phyloP scores from a whole-genome alignment of 2,888 invertebrate species.

The Helicoverpa assulta region DNA sequence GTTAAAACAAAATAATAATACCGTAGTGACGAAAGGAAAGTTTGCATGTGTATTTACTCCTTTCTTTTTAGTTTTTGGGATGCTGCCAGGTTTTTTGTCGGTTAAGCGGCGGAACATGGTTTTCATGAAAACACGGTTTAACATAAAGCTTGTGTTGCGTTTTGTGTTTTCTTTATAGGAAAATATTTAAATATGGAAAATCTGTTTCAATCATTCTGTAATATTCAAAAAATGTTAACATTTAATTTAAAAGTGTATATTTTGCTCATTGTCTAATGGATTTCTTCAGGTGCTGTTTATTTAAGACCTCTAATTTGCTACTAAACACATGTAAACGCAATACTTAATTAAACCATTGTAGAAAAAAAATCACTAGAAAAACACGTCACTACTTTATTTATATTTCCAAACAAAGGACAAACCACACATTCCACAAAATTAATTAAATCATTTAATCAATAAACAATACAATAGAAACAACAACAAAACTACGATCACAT shows the following conservation, averaged over 20 bases:
- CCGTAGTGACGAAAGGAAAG: slow-evolving; percentile 26
- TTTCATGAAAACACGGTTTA: slow-evolving; percentile 24
- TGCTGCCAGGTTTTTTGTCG: slow-evolving; percentile 38
- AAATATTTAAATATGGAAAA: too few relatives aligned
- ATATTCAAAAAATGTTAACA: too few relatives aligned
- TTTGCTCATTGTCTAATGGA: too few relatives aligned
- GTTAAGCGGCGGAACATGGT: slow-evolving; percentile 13
- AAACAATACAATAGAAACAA: slow-evolving; percentile 8
- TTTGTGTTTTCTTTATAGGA: neutral
- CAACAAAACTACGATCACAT: slow-evolving; percentile 17
- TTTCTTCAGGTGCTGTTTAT: too few relatives aligned
- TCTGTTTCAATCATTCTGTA: too few relatives aligned
- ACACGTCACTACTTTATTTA: too few relatives aligned
- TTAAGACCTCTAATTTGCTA: too few relatives aligned
- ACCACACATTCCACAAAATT: neutral
- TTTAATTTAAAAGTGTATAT: too few relatives aligned
- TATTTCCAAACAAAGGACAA: neutral
- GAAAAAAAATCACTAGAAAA: too few relatives aligned
- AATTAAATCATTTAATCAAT: neutral
- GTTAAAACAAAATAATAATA: slow-evolving; percentile 35
- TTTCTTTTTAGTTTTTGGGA: slow-evolving; percentile 43
- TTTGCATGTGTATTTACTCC: slow-evolving; percentile 35
- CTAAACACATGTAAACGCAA: too few relatives aligned
- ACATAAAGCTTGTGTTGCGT: slow-evolving; percentile 2
- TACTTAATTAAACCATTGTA: too few relatives aligned